Conservation (phyloP, 1,140 invertebrate species). For the Atta cephalotes region DNA sequence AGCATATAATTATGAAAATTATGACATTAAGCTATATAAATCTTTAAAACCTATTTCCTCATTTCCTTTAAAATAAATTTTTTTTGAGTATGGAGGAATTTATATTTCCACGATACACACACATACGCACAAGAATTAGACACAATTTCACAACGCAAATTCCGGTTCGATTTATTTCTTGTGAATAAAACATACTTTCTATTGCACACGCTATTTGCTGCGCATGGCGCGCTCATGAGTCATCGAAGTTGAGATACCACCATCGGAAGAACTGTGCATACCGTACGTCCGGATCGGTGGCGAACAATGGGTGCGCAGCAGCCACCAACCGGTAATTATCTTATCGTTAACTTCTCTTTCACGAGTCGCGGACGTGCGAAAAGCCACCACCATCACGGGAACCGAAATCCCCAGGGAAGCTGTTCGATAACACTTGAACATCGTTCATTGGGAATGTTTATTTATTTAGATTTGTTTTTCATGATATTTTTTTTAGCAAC, state of each 20-base stretch:
- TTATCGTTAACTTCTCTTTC: conserved; percentile 44
- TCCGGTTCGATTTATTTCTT: conserved; percentile 32
- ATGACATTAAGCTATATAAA: too few species aligned
- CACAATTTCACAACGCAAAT: conserved; percentile 46
- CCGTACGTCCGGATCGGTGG: conserved; percentile 40
- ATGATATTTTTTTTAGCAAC: too few species aligned
- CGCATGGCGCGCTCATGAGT: conserved; percentile 41
- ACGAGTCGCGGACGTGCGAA: conserved; percentile 27
- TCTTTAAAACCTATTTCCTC: too few species aligned
- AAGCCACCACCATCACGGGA: conserved; percentile 9
- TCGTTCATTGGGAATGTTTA: not conserved
- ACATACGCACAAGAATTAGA: not conserved
- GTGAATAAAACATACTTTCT: conserved; percentile 31
- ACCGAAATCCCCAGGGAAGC: not conserved
- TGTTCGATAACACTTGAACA: not conserved
- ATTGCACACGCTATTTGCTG: conserved; percentile 13
- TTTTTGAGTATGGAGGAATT: not conserved
- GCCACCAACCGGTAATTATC: conserved; percentile 41
- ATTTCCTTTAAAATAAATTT: not conserved
- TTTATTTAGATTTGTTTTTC: not conserved
- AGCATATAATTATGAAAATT: too few species aligned
- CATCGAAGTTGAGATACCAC: conserved; percentile 42
- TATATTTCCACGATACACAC: conserved; percentile 24
- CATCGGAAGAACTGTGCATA: not conserved
- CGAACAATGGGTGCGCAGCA: conserved; percentile 38